phyloP scores from a whole-genome alignment of 2,113 vertebrate species.

The Nipponia nippon region DNA sequence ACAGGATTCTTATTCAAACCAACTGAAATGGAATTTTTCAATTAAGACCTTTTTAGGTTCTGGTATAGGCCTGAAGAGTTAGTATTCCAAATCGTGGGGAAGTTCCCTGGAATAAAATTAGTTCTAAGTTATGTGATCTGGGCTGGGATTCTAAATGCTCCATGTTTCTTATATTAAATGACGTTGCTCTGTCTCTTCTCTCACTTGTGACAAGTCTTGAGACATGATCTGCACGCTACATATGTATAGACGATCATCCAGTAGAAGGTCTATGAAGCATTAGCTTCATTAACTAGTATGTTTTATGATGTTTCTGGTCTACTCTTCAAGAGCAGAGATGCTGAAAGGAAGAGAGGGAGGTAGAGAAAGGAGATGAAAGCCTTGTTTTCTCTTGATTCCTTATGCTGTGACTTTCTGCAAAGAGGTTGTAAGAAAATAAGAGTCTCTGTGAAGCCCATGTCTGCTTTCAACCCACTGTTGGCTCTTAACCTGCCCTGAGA shows the following conservation, averaged over 20 bases:
- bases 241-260: background rate
- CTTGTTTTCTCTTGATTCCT: background rate
- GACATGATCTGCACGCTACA: background rate
- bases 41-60: conserved; percentile 5
- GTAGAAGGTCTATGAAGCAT: background rate
- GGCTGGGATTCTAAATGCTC: background rate
- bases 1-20: conserved; percentile 13
- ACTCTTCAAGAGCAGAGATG: background rate
- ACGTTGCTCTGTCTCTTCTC: background rate
- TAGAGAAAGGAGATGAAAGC: background rate
- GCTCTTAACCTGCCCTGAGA: background rate
- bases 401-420: background rate
- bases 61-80: background rate
- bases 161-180: background rate
- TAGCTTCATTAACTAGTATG: background rate
- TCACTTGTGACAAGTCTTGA: background rate
- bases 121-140: background rate
- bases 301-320: background rate
- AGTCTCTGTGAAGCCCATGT: background rate
- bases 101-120: background rate
- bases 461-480: background rate
- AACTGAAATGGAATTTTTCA: conserved; percentile 31
- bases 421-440: background rate
- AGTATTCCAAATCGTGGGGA: background rate
- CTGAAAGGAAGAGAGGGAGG: background rate